Conservation (phyloP, 1,140 invertebrate species). For the Bombus picipes region DNA sequence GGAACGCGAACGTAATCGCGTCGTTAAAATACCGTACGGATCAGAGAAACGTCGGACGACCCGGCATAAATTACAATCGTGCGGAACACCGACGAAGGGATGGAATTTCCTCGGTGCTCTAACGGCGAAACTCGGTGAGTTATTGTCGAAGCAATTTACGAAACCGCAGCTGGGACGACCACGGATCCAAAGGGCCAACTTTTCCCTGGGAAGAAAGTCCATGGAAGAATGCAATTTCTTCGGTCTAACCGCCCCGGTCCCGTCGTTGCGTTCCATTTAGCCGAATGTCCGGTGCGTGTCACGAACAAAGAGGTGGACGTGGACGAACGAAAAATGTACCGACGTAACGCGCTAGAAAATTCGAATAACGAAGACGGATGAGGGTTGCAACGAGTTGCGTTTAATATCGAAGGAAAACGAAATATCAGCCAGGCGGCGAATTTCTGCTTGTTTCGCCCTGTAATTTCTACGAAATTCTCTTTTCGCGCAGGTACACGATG, state of each 20-base stretch:
- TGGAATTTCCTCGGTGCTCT: background rate
- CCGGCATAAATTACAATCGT: constrained; percentile 12
- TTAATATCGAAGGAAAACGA: background rate
- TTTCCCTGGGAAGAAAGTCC: background rate
- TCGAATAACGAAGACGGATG: constrained; percentile 9
- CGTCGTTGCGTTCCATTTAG: constrained; percentile 17
- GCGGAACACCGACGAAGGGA: background rate
- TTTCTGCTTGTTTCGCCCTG: background rate
- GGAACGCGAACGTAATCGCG: constrained; percentile 6
- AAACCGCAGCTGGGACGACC: constrained; percentile 7
- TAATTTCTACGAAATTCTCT: background rate
- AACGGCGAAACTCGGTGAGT: background rate
- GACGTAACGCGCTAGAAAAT: background rate
- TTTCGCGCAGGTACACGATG: background rate
- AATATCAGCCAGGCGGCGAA: background rate
- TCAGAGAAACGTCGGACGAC: background rate
- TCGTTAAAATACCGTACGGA: constrained; percentile 21
- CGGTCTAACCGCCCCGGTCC: background rate
- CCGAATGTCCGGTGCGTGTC: constrained; percentile 13
- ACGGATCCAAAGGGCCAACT: background rate
- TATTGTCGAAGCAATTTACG: constrained; percentile 36
- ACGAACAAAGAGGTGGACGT: background rate
- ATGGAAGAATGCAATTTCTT: constrained; percentile 34
- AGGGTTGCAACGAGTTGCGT: background rate
- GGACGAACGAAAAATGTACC: background rate